A percentile compares a stretch with the other conserved stretches of the same genome.
These are phyloP conservation scores for Anthoscopus minutus DNA, from an alignment of 2,113 vertebrate genomes.

Conservation along the genomic window DNA sequence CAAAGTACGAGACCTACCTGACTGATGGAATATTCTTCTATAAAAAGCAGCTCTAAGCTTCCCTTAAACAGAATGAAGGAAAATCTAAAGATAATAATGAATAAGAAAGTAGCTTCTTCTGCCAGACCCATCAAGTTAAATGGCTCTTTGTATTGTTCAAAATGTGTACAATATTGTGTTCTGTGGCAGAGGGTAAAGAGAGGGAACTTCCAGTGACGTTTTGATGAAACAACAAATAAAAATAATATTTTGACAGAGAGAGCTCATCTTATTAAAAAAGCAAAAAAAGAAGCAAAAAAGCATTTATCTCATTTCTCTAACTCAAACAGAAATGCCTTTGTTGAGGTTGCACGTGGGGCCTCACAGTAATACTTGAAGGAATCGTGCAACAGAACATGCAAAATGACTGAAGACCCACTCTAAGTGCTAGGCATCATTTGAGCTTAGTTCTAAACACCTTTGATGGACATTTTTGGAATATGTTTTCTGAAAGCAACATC, in stretches of 20 bases:
- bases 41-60: neutral
- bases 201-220: slow-evolving; percentile 37
- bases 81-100: slow-evolving; percentile 32
- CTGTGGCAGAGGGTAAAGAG: slow-evolving; percentile 54
- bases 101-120: slow-evolving; percentile 43
- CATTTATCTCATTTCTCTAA: neutral
- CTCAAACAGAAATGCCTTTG: slow-evolving; percentile 13
- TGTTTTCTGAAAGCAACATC: neutral
- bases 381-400: neutral
- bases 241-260: slow-evolving; percentile 63
- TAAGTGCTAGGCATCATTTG: neutral
- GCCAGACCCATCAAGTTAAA: slow-evolving; percentile 52
- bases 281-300: neutral
- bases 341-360: neutral
- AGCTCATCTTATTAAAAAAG: slow-evolving; percentile 29
- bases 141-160: slow-evolving; percentile 37
- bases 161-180: slow-evolving; percentile 16
- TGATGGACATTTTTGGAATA: slow-evolving; percentile 3
- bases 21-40: neutral
- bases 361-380: neutral
- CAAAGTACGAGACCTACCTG: neutral
- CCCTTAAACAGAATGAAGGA: slow-evolving; percentile 3
- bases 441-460: slow-evolving; percentile 31
- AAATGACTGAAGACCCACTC: neutral
- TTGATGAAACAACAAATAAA: slow-evolving; percentile 62